Evolutionary conservation across 2,888 invertebrate genomes (phyloP).

Genomic region (Nephrotoma guestfalica): DNA sequence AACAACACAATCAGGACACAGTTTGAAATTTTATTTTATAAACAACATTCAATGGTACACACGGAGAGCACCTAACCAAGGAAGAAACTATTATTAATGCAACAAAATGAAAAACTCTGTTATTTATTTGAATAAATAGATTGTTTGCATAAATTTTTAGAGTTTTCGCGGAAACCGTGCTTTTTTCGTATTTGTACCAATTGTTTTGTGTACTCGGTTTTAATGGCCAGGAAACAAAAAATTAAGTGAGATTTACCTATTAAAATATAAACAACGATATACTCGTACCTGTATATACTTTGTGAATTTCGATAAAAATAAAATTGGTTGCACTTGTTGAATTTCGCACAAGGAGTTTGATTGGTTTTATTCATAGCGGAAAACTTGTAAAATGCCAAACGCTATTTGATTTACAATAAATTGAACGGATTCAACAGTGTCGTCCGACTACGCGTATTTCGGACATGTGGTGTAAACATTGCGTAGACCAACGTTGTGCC

Average conservation of each 20-base stretch:
- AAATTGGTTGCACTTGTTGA: not conserved
- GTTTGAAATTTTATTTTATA: not conserved
- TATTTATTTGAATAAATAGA: not conserved
- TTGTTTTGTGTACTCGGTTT: not conserved
- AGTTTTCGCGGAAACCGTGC: not conserved
- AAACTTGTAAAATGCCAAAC: no score
- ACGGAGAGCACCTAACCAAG: not conserved
- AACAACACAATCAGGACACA: not conserved
- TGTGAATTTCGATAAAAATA: no score
- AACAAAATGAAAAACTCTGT: not conserved
- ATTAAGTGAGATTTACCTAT: not conserved
- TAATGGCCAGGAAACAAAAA: not conserved
- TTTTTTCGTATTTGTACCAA: not conserved
- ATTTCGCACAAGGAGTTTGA: not conserved
- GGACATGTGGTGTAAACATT: no score
- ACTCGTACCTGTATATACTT: no score
- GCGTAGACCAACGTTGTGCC: no score
- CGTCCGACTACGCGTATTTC: no score
- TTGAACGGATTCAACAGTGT: not conserved
- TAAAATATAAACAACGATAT: no score
- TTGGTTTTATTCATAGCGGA: not conserved
- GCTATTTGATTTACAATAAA: not conserved
- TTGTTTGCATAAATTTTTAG: not conserved
- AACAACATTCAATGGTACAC: not conserved
- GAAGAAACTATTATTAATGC: not conserved